These are phyloP conservation scores for Calcarius lapponicus DNA, from an alignment of 2,797 vertebrate genomes.

Conservation along the genomic window DNA sequence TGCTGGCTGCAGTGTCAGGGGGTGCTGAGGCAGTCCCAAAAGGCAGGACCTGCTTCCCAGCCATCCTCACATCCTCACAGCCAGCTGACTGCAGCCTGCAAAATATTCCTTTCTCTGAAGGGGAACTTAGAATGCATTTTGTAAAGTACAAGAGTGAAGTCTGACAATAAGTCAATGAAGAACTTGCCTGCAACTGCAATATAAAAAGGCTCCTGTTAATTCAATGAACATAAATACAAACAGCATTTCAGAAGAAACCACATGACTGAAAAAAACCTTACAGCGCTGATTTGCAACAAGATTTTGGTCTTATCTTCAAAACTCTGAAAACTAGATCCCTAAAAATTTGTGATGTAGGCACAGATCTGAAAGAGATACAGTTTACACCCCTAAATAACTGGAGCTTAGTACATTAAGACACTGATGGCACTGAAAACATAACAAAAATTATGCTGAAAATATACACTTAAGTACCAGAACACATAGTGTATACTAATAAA, in stretches of 20 bases:
- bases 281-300: neutral
- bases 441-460: neutral
- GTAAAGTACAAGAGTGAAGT: neutral
- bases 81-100: neutral
- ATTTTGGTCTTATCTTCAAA: neutral
- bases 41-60: neutral
- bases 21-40: neutral
- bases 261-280: neutral
- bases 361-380: neutral
- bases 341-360: neutral
- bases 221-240: neutral
- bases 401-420: neutral
- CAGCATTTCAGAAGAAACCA: neutral
- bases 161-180: neutral
- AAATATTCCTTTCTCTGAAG: neutral
- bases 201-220: slow-evolving; percentile 18
- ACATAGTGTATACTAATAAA: neutral
- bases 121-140: neutral
- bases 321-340: neutral
- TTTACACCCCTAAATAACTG: neutral
- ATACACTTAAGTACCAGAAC: neutral
- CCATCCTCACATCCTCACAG: neutral
- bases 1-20: neutral
- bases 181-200: slow-evolving; percentile 33
- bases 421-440: neutral